Conservation (phyloP, 2,888 invertebrate genomes). For the Trachelus stipa region DNA sequence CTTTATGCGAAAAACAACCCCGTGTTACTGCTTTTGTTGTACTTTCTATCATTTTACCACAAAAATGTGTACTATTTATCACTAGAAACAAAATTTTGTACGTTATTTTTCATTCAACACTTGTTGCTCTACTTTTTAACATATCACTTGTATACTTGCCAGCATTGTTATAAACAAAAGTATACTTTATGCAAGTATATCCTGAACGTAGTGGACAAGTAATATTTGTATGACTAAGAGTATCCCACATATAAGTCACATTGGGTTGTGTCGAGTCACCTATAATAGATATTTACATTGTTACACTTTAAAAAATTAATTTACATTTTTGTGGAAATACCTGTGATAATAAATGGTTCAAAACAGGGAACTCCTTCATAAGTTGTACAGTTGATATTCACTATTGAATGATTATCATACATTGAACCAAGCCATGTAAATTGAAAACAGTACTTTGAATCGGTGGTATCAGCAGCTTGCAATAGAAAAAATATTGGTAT, state of each 20-base stretch:
- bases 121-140: not conserved
- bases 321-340: conserved; percentile 20
- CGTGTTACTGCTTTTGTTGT: conserved; percentile 37
- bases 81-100: conserved; percentile 36
- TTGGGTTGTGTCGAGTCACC: conserved; percentile 28
- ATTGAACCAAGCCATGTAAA: conserved; percentile 50
- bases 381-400: conserved; percentile 27
- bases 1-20: conserved; percentile 38
- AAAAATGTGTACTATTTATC: conserved; percentile 50
- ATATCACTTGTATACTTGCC: conserved; percentile 30
- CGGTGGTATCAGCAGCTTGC: not conserved
- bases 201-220: conserved; percentile 40
- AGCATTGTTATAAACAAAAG: conserved; percentile 42
- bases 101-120: conserved; percentile 4
- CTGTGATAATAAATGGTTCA: conserved; percentile 28
- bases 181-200: conserved; percentile 47
- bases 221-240: conserved; percentile 29
- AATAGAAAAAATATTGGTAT: not conserved
- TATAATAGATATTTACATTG: conserved; percentile 11
- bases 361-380: conserved; percentile 36
- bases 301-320: not conserved
- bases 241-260: conserved; percentile 42
- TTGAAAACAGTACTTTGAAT: conserved; percentile 41
- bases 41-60: conserved; percentile 57
- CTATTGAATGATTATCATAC: conserved; percentile 20